phyloP scores from a whole-genome alignment of 2,113 vertebrate species.

The Oceanodroma tethys region DNA sequence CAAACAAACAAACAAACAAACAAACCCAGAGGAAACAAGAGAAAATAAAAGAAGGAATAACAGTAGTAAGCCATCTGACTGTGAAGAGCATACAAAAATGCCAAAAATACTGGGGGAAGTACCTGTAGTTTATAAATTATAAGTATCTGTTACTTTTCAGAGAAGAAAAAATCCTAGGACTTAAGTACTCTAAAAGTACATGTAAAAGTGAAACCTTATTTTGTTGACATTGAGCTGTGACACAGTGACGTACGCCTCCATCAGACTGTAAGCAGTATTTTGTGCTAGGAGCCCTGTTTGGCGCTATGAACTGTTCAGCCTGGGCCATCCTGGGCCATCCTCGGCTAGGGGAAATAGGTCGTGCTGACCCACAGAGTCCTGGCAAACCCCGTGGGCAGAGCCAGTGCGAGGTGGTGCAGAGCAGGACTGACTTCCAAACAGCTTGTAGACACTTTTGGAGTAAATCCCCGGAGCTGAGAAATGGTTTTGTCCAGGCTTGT shows the following conservation, averaged over 20 bases:
- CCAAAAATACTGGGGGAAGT: not conserved
- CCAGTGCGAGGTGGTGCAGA: not conserved
- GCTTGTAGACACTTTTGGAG: not conserved
- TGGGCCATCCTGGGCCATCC: not conserved
- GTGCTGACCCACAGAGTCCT: not conserved
- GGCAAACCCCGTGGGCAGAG: not conserved
- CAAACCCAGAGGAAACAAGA: not conserved
- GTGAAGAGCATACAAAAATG: not conserved
- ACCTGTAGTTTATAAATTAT: not conserved
- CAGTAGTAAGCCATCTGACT: not conserved
- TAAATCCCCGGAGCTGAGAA: not conserved
- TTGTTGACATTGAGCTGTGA: not conserved
- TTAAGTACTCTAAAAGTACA: not conserved
- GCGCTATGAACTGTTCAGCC: rapidly evolving
- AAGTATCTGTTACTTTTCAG: not conserved
- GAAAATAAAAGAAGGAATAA: not conserved
- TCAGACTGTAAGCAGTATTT: not conserved
- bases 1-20: not conserved
- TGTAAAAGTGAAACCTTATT: not conserved
- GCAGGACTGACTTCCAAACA: not conserved
- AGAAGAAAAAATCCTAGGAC: not conserved
- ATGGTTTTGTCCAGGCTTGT: not conserved
- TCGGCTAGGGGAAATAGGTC: not conserved
- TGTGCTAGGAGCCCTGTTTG: not conserved
- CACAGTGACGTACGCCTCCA: rapidly evolving